These are phyloP conservation scores for Ctenicera cuprea DNA, from an alignment of 2,888 invertebrate species.

Conservation along the genomic window DNA sequence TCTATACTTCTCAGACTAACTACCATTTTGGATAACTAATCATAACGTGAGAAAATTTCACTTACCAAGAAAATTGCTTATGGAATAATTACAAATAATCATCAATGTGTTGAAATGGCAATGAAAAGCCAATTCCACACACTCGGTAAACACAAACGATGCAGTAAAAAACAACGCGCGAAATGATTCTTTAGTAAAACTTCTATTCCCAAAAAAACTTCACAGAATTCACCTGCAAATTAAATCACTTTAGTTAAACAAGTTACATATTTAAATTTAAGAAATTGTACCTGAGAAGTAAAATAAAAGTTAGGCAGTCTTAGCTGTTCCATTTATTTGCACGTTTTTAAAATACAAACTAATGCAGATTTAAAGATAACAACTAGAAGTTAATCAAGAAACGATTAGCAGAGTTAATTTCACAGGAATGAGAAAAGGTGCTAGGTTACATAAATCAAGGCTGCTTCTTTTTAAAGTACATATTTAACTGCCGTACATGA, in stretches of 20 bases:
- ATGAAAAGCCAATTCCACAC: constrained; percentile 36
- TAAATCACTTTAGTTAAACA: neutral
- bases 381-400: too few relatives aligned
- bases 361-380: too few relatives aligned
- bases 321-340: too few relatives aligned
- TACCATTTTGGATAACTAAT: too few relatives aligned
- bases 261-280: neutral
- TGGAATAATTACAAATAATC: constrained; percentile 31
- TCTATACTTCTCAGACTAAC: too few relatives aligned
- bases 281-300: constrained; percentile 20
- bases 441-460: too few relatives aligned
- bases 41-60: too few relatives aligned
- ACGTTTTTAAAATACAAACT: too few relatives aligned
- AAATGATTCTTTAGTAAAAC: constrained; percentile 21
- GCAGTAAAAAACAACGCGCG: constrained; percentile 10
- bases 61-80: constrained; percentile 43
- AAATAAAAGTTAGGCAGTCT: constrained; percentile 36
- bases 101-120: constrained; percentile 27
- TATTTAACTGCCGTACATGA: too few relatives aligned
- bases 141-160: constrained; percentile 28
- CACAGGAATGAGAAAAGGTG: too few relatives aligned
- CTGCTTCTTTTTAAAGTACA: too few relatives aligned
- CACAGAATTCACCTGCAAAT: constrained; percentile 26
- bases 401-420: too few relatives aligned
- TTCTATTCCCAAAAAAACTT: constrained; percentile 33